Evolutionary conservation across 2,797 vertebrate genomes (phyloP), one percentile per base, ranked within the genome.

Genomic region (Octomys mimax): DNA sequence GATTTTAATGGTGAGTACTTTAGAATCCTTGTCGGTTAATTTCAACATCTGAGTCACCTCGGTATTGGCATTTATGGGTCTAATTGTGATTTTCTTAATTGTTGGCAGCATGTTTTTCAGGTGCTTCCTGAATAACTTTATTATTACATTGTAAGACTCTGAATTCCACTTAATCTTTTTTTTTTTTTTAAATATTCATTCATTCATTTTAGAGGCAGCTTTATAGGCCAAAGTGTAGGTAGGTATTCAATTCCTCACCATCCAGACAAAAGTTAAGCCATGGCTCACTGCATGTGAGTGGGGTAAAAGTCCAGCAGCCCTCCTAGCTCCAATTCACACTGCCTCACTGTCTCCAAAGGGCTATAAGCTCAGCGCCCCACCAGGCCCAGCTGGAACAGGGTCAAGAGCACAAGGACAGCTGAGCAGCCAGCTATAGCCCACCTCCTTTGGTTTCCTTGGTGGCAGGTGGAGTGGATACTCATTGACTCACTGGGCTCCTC

Each of bases 1-100:
- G 42, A 83, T 79, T 64, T 94, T 88, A 85, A 81, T 91, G 59
- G 75, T 54, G 68, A 10, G 77, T 68, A 19, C 82, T 85, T 90
- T 70, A 89, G 88, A 77, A 26, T 78, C 16, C 57, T 93, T 66
- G 31, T 94, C 54, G 49, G 54, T 79, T 70, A 57, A 89, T 92
- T 88, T 73, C 57, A 89, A n/a, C 73, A 52, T 66, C 31, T 61
- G 68, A 89, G 52, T 82, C 87, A 88, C 78, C 46, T 91, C 75
- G 57, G 31, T 54, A 39, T 57, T 62, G 14, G 19, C 61, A 75
- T 70, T 49, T 95, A 36, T 91, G 61, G 28, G 5, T 83, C 28
- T 66, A 61, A 36, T 68, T 75, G 31, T 80, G 31, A 70, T 87
- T 94, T 94, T 78, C 57, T 66, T 83, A 28, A 46, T 46, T 75